Percentiles rank a stretch among this genome's conserved stretches.
Conservation (phyloP, 2,113 vertebrate genomes). For the Pelmatolapia mariae region DNA sequence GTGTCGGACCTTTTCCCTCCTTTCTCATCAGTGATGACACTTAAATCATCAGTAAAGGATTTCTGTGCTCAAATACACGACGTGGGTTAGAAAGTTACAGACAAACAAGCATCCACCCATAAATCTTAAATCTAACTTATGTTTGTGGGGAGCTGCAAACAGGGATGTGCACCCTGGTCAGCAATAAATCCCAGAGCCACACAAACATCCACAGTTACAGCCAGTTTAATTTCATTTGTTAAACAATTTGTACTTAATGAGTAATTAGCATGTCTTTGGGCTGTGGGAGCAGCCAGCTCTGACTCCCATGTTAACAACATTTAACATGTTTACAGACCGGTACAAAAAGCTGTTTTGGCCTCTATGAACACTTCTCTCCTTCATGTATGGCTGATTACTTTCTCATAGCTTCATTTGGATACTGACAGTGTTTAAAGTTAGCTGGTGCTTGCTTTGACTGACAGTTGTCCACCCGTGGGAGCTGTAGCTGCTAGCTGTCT, state of each 20-base stretch:
- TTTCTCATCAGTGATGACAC: not conserved
- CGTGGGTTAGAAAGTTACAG: not conserved
- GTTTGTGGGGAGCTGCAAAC: not conserved
- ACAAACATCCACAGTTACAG: not conserved
- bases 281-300: not conserved
- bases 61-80: not conserved
- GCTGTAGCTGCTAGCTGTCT: not conserved
- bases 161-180: accelerated
- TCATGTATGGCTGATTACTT: not conserved
- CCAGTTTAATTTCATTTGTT: not conserved
- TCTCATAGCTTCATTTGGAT: not conserved
- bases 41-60: not conserved
- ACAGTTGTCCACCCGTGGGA: not conserved
- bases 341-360: not conserved
- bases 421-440: not conserved
- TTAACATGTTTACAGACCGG: not conserved
- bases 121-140: not conserved
- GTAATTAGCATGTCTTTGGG: not conserved
- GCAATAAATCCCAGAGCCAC: not conserved
- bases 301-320: not conserved
- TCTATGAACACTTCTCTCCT: not conserved
- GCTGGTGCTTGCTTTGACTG: not conserved
- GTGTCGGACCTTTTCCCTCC: not conserved
- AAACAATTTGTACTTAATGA: not conserved
- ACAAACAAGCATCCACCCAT: not conserved